A percentile compares a stretch with the other conserved stretches of the same genome.
Evolutionary conservation across 1,140 invertebrate genomes (phyloP).

Genomic region (Spodoptera frugiperda): DNA sequence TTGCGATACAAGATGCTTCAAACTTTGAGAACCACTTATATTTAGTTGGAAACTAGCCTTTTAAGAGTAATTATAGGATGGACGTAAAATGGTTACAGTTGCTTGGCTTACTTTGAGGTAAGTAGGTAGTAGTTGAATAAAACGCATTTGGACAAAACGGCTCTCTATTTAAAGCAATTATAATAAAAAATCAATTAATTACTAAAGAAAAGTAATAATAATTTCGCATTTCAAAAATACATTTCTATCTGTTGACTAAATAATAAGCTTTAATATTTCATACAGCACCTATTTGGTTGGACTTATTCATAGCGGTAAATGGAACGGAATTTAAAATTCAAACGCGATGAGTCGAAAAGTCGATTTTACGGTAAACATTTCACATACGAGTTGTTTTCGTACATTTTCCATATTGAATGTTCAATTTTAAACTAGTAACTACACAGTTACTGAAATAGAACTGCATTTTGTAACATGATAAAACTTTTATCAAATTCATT

Average conservation of each 20-base stretch:
- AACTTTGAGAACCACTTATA: constrained; percentile 48
- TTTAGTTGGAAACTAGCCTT: constrained; percentile 14
- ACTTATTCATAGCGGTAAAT: constrained; percentile 20
- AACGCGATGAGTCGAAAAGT: constrained; percentile 16
- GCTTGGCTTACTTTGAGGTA: too few relatives aligned
- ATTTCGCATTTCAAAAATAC: too few relatives aligned
- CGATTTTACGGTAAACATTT: constrained; percentile 21
- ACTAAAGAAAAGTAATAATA: too few relatives aligned
- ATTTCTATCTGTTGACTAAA: neutral
- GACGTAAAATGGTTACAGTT: too few relatives aligned
- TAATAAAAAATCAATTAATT: too few relatives aligned
- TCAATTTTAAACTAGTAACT: constrained; percentile 29
- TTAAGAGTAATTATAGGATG: neutral
- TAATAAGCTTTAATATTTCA: neutral
- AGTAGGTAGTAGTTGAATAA: neutral
- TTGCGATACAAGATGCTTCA: constrained; percentile 37
- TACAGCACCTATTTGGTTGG: neutral
- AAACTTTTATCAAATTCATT: neutral
- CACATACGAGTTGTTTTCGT: constrained; percentile 17
- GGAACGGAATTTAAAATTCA: constrained; percentile 29
- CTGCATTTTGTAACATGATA: constrained; percentile 16
- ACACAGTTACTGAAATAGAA: constrained; percentile 5
- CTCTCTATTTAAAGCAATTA: too few relatives aligned
- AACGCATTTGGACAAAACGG: too few relatives aligned
- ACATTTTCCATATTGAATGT: constrained; percentile 21